These are phyloP conservation scores for Prinia subflava DNA, from an alignment of 2,113 vertebrate species.

Conservation along the genomic window DNA sequence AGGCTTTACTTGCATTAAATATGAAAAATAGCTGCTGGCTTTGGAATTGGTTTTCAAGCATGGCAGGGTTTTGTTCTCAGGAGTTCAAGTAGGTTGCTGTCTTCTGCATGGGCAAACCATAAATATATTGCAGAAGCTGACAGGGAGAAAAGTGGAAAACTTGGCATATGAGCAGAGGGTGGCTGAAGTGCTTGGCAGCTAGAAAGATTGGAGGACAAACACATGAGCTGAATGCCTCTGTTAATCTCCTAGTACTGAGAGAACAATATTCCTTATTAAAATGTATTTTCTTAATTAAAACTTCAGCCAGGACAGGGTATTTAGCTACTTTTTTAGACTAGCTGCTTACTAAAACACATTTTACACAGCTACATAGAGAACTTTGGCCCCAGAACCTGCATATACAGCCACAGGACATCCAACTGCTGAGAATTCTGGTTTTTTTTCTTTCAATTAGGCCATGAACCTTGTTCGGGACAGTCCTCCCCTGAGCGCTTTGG, in stretches of 20 bases:
- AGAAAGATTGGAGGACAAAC: background rate
- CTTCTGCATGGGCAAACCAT: background rate
- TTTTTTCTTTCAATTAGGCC: conserved; percentile 62
- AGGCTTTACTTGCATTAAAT: background rate
- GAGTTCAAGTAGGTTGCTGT: background rate
- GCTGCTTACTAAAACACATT: background rate
- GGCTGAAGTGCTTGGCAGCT: background rate
- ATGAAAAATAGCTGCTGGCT: background rate
- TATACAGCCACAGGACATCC: background rate
- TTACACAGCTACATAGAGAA: background rate
- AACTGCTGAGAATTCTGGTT: background rate
- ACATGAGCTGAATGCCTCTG: background rate
- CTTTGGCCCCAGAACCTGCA: background rate
- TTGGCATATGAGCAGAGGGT: background rate
- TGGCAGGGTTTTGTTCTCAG: background rate
- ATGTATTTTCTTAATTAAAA: background rate
- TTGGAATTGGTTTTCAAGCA: background rate
- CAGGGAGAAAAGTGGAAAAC: background rate
- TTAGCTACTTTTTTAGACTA: background rate
- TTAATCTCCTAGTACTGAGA: background rate
- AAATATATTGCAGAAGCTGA: background rate
- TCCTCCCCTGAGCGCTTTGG: conserved; percentile 74
- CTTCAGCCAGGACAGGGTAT: background rate
- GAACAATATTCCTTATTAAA: background rate
- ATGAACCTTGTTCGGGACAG: conserved; percentile 82